Base-by-base conservation (phyloP, 2,113 vertebrate genomes). In the Entosphenus tridentatus region DNA sequence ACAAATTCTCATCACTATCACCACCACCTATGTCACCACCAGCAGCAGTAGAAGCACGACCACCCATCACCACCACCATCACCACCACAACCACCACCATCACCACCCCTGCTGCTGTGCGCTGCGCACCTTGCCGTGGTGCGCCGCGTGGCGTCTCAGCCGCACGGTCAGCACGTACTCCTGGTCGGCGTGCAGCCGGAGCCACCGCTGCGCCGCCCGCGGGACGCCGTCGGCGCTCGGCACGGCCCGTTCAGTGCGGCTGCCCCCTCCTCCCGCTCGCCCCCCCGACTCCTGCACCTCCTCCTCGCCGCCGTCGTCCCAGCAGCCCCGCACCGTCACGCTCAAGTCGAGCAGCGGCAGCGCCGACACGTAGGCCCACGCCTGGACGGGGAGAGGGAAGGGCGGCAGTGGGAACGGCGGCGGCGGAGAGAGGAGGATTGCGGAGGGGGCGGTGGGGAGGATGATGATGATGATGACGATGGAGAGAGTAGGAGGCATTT, bases 121-220 rank as follows among this genome's bases (percentile, higher is more conserved):
- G 4, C 39, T 39, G 1, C 39, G 39, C 39, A 39, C 39, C 88
- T 87, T 88, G 73, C 80, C 79, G 72, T 82, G 82, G 56, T 85
- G 84, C 68, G 72, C 17, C 72, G 78, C 84, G 75, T 84, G 74
- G 76, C 88, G 83, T 56, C 78, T 81, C 79, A 98, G 77, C 2
- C 80, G 78, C 77, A 96, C 83, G 76, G 89, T 88, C 72, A 98
- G 87, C 71, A 98, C 87, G 71, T 97, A 96, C 79, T 98, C 88
- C 74, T 88, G 93, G 77, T 95, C 88, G n/a, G 90, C 85, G n/a
- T 89, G 87, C 70, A 98, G 78, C 1, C 71, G 75, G 76, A 88
- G 76, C 89, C 90, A 98, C 72, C 75, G 85, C 75, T 78, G 82
- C 70, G 83, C 79, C 10, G 85, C 85, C 72, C 85, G 77, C 1